phyloP scores from a whole-genome alignment of 2,888 invertebrate species.

The Philonicus albiceps region DNA sequence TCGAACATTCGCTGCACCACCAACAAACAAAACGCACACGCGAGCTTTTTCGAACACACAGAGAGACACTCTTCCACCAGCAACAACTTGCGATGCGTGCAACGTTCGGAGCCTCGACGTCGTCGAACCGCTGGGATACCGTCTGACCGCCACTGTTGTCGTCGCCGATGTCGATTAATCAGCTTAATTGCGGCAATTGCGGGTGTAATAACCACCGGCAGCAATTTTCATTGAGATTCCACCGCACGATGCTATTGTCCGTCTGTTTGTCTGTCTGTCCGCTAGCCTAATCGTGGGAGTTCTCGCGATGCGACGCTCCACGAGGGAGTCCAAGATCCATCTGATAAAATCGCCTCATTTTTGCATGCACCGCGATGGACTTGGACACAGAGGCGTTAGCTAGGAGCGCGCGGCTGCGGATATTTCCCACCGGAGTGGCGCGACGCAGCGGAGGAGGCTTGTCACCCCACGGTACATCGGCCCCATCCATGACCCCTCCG shows the following conservation, averaged over 20 bases:
- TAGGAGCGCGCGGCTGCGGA: background rate
- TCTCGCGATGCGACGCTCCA: background rate
- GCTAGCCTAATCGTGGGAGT: background rate
- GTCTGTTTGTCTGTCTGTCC: background rate
- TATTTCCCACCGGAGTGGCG: background rate
- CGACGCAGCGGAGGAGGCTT: background rate
- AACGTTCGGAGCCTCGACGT: background rate
- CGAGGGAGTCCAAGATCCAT: background rate
- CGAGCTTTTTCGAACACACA: background rate
- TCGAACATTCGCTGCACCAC: background rate
- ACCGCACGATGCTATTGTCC: background rate
- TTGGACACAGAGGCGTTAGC: background rate
- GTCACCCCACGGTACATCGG: background rate
- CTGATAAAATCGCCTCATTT: conserved; percentile 1
- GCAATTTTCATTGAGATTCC: background rate
- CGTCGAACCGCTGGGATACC: background rate
- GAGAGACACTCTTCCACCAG: background rate
- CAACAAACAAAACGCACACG: background rate
- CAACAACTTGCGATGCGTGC: background rate
- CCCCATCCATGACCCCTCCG: background rate
- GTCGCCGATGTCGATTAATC: background rate
- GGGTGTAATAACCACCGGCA: background rate
- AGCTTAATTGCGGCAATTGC: background rate
- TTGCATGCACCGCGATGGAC: background rate
- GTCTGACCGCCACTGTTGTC: background rate